Base-by-base conservation (phyloP, 2,113 vertebrate species). In the Mirza zaza region DNA sequence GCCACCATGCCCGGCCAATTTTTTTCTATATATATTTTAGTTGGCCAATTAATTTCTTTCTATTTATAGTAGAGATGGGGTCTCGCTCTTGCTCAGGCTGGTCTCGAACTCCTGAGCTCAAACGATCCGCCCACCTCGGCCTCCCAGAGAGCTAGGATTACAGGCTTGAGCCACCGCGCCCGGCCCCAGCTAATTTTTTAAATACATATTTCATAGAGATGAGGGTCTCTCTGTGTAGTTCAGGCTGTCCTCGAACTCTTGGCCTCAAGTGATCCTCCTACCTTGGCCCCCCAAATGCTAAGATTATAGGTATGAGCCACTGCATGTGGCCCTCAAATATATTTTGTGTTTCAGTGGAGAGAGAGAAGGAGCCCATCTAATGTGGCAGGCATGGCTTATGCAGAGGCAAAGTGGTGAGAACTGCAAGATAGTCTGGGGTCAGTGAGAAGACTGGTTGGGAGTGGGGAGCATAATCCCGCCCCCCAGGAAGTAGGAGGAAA, bases 301-400 rank as follows among this genome's bases (percentile, higher is more conserved):
- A 14, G 39, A 45, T 45, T 75, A 15, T 25, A 75, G 71, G 13
- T 23, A 29, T 45, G 39, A 75, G 39, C 25, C 25, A 45, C 39
- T 75, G 25, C 7, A 42, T 13, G 13, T 42, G 25, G 39, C 39
- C 42, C 42, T 29, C 25, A 67, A 93, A 61, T 84, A 73, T 34
- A 25, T 55, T 84, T 96, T 68, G 82, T 6, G 48, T 95, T 91
- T 91, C 34, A 91, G 18, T 76, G 71, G 86, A 82, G 65, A 81
- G 59, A 52, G 91, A 93, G 73, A n/a, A n/a, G 13, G 59, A 11
- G 4, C 27, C 25, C 59, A 61, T 27, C 59, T 25, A 61, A 61
- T 11, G 50, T 34, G 15, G n/a, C 36, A 34, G 23, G 9, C 48
- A 42, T 68, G 80, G 48, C 34, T 81, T 85, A 76, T 81, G 32